These are phyloP conservation scores for Hypselothyrea guttata DNA, from an alignment of 2,888 invertebrate genomes.

Conservation along the genomic window DNA sequence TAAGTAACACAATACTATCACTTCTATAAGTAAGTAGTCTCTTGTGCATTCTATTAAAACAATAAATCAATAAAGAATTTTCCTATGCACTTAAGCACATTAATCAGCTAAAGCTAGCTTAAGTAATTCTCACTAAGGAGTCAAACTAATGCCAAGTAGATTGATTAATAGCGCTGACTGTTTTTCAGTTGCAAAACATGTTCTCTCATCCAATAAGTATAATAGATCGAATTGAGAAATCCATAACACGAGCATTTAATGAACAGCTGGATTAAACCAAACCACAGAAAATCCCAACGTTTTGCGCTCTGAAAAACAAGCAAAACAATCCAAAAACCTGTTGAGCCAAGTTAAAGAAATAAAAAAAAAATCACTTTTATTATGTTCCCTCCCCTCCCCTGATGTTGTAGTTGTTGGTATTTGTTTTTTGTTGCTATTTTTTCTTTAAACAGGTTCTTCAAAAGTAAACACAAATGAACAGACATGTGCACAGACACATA, in stretches of 20 bases:
- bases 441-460: slow-evolving; percentile 61
- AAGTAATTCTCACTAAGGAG: no score
- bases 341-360: slow-evolving; percentile 43
- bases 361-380: background rate
- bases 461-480: slow-evolving; percentile 32
- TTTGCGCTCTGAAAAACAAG: background rate
- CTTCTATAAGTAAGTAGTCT: no score
- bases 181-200: no score
- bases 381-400: background rate
- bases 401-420: slow-evolving; percentile 29
- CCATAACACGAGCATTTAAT: slow-evolving; percentile 31
- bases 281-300: slow-evolving; percentile 9
- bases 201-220: no score
- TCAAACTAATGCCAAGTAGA: background rate
- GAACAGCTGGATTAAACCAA: slow-evolving; percentile 3
- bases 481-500: slow-evolving; percentile 4
- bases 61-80: no score
- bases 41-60: no score
- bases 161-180: no score
- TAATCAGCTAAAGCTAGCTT: no score
- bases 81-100: no score
- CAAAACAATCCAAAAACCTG: slow-evolving; percentile 49
- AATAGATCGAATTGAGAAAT: background rate
- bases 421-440: slow-evolving; percentile 23
- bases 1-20: no score